Conservation (phyloP, 2,113 vertebrate genomes). For the Chamaea fasciata region DNA sequence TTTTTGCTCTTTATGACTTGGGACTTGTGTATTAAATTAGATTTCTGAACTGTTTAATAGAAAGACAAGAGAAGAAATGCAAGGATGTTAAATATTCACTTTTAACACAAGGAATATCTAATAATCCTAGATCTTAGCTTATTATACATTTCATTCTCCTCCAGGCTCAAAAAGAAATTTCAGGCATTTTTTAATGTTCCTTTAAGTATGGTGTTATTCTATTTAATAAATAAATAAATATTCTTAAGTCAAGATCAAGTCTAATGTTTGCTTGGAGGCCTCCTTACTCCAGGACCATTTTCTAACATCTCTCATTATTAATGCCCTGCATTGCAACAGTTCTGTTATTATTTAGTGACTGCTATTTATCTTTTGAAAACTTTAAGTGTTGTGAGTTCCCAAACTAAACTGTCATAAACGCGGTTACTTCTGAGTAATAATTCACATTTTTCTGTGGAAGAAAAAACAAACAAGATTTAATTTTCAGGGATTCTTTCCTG, state of each 20-base stretch:
- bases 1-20: neutral
- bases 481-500: neutral
- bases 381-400: neutral
- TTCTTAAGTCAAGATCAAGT: neutral
- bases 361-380: neutral
- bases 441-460: neutral
- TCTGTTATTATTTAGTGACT: neutral
- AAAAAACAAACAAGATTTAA: neutral
- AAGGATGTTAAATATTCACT: neutral
- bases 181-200: neutral
- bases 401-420: neutral
- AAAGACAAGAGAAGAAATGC: neutral
- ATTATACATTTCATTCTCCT: neutral
- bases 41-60: neutral
- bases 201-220: neutral
- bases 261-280: neutral
- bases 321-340: accelerated
- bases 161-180: neutral
- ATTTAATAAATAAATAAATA: neutral
- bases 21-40: neutral
- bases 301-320: neutral
- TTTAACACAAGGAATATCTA: neutral
- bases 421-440: neutral
- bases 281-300: neutral
- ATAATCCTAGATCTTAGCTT: neutral